phyloP scores from a whole-genome alignment of 2,113 vertebrate species.

The Pygoscelis adeliae region DNA sequence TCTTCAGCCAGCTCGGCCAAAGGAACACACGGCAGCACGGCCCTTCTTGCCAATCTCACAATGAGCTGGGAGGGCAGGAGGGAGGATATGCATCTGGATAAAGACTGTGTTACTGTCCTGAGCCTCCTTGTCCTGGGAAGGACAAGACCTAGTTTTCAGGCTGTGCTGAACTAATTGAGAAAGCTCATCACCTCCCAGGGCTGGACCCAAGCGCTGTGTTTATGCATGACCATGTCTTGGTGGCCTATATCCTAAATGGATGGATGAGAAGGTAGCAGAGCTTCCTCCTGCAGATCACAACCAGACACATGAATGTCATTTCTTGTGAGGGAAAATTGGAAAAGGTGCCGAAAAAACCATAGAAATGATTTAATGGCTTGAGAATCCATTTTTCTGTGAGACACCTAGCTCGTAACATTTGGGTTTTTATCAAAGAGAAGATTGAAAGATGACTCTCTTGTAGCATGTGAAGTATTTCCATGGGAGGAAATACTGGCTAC shows the following conservation, averaged over 20 bases:
- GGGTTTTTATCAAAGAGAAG: neutral
- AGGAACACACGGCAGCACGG: neutral
- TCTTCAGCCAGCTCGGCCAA: neutral
- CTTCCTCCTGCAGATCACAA: neutral
- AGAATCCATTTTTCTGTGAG: neutral
- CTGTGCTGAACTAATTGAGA: neutral
- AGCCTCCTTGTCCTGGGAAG: neutral
- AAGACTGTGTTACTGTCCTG: neutral
- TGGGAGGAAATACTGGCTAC: neutral
- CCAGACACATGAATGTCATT: neutral
- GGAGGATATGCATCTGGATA: neutral
- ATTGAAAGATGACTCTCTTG: neutral
- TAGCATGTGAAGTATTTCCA: neutral
- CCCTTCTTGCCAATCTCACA: neutral
- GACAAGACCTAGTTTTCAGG: neutral
- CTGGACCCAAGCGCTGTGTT: neutral
- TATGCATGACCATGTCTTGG: neutral
- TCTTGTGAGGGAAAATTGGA: neutral
- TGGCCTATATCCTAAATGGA: neutral
- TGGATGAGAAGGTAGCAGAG: neutral
- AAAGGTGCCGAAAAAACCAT: neutral
- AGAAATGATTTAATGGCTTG: neutral
- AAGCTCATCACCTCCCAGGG: neutral
- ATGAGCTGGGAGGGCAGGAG: neutral
- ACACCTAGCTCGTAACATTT: neutral